Conservation (phyloP, 1,140 invertebrate species). For the Portunus trituberculatus region DNA sequence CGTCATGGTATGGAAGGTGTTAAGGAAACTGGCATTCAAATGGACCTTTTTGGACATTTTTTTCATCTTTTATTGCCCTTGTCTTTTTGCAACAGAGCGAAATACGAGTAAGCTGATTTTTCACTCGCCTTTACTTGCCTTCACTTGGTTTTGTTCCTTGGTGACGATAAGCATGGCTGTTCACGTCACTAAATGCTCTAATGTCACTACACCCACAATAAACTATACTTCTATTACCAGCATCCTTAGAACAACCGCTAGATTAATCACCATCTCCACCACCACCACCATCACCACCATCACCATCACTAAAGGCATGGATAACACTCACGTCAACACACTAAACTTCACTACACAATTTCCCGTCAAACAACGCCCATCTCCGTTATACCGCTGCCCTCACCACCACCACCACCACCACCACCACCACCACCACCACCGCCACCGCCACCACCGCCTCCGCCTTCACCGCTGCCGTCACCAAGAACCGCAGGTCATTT, state of each 20-base stretch:
- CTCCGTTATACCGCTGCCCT: neutral
- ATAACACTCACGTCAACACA: too few species aligned
- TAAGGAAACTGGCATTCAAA: too few species aligned
- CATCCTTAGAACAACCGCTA: neutral
- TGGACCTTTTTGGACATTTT: too few species aligned
- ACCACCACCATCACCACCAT: slow-evolving; percentile 3
- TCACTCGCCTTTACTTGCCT: too few species aligned
- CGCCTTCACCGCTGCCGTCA: neutral
- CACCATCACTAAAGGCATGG: neutral
- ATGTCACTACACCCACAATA: neutral
- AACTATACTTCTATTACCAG: neutral
- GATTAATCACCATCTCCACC: neutral
- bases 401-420: neutral
- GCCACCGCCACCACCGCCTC: neutral
- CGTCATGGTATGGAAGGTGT: too few species aligned
- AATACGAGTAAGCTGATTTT: too few species aligned
- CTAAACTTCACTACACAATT: too few species aligned
- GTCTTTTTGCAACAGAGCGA: too few species aligned
- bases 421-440: neutral
- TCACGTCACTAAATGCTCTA: neutral
- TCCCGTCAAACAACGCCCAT: too few species aligned
- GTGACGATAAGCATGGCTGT: too few species aligned
- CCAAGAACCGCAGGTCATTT: neutral
- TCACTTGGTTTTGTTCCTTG: too few species aligned
- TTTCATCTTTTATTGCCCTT: too few species aligned